phyloP scores from a whole-genome alignment of 2,888 invertebrate species.

The Notocelia uddmanniana region DNA sequence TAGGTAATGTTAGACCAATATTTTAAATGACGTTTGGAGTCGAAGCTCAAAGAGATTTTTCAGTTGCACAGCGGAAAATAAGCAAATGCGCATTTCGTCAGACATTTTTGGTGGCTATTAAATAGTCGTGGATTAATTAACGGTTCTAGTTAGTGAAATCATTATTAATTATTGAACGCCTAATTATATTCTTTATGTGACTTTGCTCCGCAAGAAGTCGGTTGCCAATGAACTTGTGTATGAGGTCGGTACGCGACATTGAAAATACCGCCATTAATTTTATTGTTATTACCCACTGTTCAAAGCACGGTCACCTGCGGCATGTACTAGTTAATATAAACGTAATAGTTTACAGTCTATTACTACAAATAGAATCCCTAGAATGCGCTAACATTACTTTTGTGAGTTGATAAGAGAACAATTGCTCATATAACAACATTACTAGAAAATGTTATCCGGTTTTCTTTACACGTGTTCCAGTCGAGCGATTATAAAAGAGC shows the following conservation, averaged over 20 bases:
- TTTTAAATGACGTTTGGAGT: neutral
- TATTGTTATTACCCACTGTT: slow-evolving; percentile 5
- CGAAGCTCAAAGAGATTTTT: too few species aligned
- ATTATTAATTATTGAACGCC: too few species aligned
- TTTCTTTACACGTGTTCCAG: neutral
- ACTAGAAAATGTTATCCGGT: neutral
- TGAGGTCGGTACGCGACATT: slow-evolving; percentile 32
- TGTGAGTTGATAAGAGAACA: neutral
- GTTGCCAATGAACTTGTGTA: slow-evolving; percentile 17
- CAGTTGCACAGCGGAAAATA: too few species aligned
- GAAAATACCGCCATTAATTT: slow-evolving; percentile 13
- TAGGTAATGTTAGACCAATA: too few species aligned
- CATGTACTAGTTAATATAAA: neutral
- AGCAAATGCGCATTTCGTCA: too few species aligned
- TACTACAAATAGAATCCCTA: neutral
- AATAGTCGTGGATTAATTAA: too few species aligned
- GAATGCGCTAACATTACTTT: neutral
- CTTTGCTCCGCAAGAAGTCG: neutral
- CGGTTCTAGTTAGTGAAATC: too few species aligned
- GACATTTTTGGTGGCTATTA: too few species aligned
- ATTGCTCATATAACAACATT: neutral
- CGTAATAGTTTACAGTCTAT: neutral
- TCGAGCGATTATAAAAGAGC: neutral
- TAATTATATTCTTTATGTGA: too few species aligned
- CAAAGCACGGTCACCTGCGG: slow-evolving; percentile 7